These are phyloP conservation scores for Drosophila kurseongensis DNA, from an alignment of 1,140 invertebrate species.

Conservation along the genomic window DNA sequence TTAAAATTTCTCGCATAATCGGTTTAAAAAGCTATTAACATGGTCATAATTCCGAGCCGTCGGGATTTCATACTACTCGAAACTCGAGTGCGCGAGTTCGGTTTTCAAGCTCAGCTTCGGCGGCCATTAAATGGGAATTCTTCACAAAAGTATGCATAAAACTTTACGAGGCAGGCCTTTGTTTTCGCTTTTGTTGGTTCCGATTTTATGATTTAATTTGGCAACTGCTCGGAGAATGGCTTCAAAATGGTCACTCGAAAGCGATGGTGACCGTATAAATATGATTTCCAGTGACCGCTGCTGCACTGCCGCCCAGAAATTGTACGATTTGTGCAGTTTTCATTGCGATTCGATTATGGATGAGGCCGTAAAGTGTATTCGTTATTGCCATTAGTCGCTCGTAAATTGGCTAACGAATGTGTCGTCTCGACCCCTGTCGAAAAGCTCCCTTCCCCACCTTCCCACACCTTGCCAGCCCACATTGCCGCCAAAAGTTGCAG, in stretches of 20 bases:
- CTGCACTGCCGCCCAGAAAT: constrained; percentile 38
- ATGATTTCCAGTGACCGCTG: constrained; percentile 22
- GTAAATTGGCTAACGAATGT: constrained; percentile 82
- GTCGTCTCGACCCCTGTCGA: constrained; percentile 32
- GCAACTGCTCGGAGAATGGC: constrained; percentile 22
- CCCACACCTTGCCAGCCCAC: neutral
- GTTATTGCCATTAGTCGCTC: constrained; percentile 81
- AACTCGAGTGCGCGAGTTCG: constrained; percentile 6
- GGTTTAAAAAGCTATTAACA: constrained; percentile 74
- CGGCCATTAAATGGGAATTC: constrained; percentile 40
- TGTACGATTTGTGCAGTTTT: constrained; percentile 65
- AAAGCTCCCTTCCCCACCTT: neutral
- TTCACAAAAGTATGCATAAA: constrained; percentile 27
- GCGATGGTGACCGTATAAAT: constrained; percentile 44
- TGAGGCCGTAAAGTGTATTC: constrained; percentile 78
- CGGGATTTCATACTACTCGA: constrained; percentile 8
- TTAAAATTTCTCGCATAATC: constrained; percentile 62
- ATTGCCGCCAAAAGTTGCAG: constrained; percentile 31
- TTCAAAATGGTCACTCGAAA: constrained; percentile 22
- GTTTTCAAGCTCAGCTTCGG: constrained; percentile 10
- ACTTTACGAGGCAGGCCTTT: constrained; percentile 34
- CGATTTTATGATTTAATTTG: constrained; percentile 47
- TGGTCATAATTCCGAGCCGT: constrained; percentile 46
- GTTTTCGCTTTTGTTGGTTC: constrained; percentile 24
- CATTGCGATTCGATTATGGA: constrained; percentile 74